Percentiles rank a stretch among this genome's conserved stretches.
Conservation (phyloP, 1,140 invertebrate species). For the Drosophila simulans region DNA sequence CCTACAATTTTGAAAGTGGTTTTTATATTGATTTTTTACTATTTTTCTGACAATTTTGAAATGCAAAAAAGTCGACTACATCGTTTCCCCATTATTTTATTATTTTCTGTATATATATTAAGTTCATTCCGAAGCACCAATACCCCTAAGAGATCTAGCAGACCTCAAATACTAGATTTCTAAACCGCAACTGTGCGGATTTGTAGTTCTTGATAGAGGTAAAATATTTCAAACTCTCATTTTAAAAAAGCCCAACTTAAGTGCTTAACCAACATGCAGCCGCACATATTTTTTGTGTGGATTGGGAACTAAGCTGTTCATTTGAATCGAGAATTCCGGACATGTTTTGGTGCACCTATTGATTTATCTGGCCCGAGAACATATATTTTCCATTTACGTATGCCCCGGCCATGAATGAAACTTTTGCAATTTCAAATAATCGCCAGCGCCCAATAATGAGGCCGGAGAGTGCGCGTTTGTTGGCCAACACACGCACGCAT, state of each 20-base stretch:
- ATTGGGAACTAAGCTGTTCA: constrained; percentile 36
- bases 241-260: background rate
- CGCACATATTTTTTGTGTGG: background rate
- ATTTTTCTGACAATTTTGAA: too few relatives aligned
- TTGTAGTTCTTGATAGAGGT: too few relatives aligned
- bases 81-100: too few relatives aligned
- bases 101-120: too few relatives aligned
- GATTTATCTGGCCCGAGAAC: constrained; percentile 64
- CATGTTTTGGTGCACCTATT: constrained; percentile 71
- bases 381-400: constrained; percentile 78
- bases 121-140: too few relatives aligned
- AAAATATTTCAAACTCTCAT: too few relatives aligned
- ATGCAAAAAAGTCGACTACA: too few relatives aligned
- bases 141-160: too few relatives aligned
- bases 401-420: constrained; percentile 75
- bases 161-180: too few relatives aligned
- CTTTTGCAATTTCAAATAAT: constrained; percentile 83
- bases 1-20: too few relatives aligned
- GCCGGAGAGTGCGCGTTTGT: constrained; percentile 57
- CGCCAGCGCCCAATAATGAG: constrained; percentile 78
- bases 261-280: background rate
- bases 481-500: constrained; percentile 54
- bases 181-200: too few relatives aligned
- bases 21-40: too few relatives aligned
- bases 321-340: constrained; percentile 69